A percentile compares a stretch with the other conserved stretches of the same genome.
Evolutionary conservation across 2,797 vertebrate genomes (phyloP).

Genomic region (Platyrinchus mystaceus): DNA sequence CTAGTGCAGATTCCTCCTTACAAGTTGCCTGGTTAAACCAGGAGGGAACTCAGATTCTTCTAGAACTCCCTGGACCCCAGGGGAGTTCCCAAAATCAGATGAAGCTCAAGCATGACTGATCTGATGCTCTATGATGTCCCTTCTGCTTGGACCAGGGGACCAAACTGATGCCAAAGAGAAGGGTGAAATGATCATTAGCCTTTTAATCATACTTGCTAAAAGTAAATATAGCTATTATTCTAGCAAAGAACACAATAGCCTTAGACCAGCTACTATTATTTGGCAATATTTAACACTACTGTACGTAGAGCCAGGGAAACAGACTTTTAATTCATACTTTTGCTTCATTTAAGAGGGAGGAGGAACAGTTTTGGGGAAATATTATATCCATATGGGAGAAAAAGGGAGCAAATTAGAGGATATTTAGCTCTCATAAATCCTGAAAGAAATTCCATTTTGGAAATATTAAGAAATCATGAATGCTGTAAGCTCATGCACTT

Average conservation of each 20-base stretch:
- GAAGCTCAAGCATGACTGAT: not conserved
- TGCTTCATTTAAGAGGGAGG: not conserved
- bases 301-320: not conserved
- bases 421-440: constrained; percentile 23
- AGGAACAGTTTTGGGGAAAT: not conserved
- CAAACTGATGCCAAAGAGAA: not conserved
- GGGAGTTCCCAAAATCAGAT: not conserved
- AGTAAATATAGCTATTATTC: not conserved
- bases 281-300: not conserved
- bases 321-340: not conserved
- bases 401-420: not conserved
- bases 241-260: not conserved
- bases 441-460: not conserved
- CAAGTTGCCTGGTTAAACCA: not conserved
- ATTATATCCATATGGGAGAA: not conserved
- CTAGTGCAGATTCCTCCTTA: not conserved
- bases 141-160: not conserved
- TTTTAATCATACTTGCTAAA: not conserved
- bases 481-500: not conserved
- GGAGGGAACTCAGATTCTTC: not conserved
- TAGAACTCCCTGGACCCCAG: not conserved
- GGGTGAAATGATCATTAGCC: not conserved
- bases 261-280: not conserved
- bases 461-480: constrained; percentile 29
- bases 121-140: not conserved